Evolutionary conservation across 2,888 invertebrate species (phyloP).

Genomic region (Emmelina monodactyla): DNA sequence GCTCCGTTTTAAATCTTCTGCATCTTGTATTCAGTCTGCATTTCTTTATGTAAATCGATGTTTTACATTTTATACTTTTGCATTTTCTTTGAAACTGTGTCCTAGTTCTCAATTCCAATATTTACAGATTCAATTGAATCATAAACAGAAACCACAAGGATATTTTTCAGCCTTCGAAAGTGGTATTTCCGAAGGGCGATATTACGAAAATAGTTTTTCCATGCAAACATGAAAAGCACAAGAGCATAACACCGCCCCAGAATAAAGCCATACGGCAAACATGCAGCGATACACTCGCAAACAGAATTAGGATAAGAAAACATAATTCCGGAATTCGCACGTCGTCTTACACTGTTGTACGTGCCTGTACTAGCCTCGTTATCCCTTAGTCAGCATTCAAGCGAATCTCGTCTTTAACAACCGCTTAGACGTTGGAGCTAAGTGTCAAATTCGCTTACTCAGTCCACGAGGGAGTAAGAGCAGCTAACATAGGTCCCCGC

Average conservation of each 20-base stretch:
- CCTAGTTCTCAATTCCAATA: too few relatives aligned
- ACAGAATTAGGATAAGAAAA: conserved; percentile 30
- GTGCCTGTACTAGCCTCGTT: conserved; percentile 19
- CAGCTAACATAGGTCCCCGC: conserved; percentile 23
- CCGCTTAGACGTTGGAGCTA: conserved; percentile 27
- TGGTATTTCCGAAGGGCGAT: too few relatives aligned
- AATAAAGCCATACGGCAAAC: conserved; percentile 13
- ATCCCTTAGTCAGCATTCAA: conserved; percentile 32
- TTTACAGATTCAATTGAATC: too few relatives aligned
- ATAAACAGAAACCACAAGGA: too few relatives aligned
- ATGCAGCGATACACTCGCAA: conserved; percentile 13
- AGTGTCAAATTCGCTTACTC: conserved; percentile 35
- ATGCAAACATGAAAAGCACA: not conserved
- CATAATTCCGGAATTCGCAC: conserved; percentile 27
- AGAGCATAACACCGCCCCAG: conserved; percentile 11
- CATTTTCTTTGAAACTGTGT: too few relatives aligned
- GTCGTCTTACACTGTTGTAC: conserved; percentile 30
- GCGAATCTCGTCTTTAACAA: conserved; percentile 28
- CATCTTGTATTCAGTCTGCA: too few relatives aligned
- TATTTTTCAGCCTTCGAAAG: too few relatives aligned
- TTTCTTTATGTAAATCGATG: too few relatives aligned
- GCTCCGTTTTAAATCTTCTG: too few relatives aligned
- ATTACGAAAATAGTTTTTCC: too few relatives aligned
- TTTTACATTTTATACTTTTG: too few relatives aligned
- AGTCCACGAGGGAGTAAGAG: conserved; percentile 1